These are phyloP conservation scores for Acipenser transmontanus DNA, from an alignment of 2,797 vertebrate species.

Conservation along the genomic window DNA sequence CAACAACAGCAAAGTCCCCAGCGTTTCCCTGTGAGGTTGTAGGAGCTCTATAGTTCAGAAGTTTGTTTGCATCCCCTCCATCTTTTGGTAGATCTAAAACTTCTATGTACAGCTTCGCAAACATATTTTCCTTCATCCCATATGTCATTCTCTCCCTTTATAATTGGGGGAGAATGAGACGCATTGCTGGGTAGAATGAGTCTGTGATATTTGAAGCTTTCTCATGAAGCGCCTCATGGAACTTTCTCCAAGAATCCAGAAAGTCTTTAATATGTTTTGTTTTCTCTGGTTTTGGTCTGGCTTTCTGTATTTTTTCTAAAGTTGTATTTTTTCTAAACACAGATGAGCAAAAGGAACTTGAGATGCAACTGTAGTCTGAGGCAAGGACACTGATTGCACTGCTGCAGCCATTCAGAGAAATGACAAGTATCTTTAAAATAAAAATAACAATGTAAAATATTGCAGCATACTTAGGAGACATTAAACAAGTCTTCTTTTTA, in stretches of 20 bases:
- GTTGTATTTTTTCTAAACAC: too few relatives aligned
- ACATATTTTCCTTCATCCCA: conserved; percentile 94
- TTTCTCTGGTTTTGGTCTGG: conserved; percentile 81
- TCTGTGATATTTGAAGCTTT: conserved; percentile 67
- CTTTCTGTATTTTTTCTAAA: conserved; percentile 82
- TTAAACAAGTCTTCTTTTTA: too few relatives aligned
- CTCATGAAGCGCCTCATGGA: conserved; percentile 82
- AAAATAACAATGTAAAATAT: background rate
- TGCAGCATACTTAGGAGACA: too few relatives aligned
- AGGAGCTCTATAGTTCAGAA: conserved; percentile 85
- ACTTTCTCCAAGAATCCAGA: conserved; percentile 84
- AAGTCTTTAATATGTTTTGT: conserved; percentile 73
- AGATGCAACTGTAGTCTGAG: conserved; percentile 15
- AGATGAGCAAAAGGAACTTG: conserved; percentile 80
- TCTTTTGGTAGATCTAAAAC: conserved; percentile 80
- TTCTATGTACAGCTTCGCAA: conserved; percentile 92
- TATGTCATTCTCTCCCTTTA: conserved; percentile 94
- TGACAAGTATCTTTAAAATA: background rate
- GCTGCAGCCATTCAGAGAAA: conserved; percentile 46
- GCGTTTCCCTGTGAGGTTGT: conserved; percentile 70
- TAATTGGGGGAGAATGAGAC: conserved; percentile 82
- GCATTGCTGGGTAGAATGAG: conserved; percentile 92
- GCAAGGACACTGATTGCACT: conserved; percentile 22
- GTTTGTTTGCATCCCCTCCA: conserved; percentile 82
- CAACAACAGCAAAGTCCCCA: conserved; percentile 86